phyloP scores from a whole-genome alignment of 2,797 vertebrate species.

The Halcyon badia region DNA sequence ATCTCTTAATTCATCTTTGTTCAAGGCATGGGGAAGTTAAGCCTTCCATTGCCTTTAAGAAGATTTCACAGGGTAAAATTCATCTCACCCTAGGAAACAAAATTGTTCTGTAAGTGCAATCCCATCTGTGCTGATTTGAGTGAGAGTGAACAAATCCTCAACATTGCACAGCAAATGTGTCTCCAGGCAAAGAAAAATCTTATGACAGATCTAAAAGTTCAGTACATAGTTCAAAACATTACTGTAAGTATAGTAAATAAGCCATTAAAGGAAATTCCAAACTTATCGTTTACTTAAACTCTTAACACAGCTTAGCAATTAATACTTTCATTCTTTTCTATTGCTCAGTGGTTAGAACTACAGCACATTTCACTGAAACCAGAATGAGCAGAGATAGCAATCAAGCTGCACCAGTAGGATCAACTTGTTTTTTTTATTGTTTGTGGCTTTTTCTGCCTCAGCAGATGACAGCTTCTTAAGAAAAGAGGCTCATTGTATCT shows the following conservation, averaged over 20 bases:
- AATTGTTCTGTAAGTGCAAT: background rate
- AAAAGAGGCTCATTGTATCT: background rate
- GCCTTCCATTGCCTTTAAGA: background rate
- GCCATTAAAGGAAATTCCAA: constrained; percentile 46
- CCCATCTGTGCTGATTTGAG: background rate
- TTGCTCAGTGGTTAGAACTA: background rate
- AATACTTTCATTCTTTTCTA: background rate
- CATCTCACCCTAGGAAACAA: background rate
- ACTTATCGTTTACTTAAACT: constrained; percentile 15
- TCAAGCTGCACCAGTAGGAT: background rate
- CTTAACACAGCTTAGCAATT: constrained; percentile 27
- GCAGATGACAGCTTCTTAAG: background rate
- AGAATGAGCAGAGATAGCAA: background rate
- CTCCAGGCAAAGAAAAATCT: constrained; percentile 54
- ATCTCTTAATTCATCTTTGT: background rate
- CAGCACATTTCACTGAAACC: background rate
- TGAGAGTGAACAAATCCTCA: background rate
- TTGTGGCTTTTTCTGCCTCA: background rate
- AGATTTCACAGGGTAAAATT: background rate
- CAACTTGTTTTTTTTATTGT: background rate
- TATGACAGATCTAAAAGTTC: constrained; percentile 38
- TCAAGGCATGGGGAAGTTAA: background rate
- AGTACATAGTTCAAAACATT: constrained; percentile 36
- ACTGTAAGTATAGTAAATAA: constrained; percentile 40
- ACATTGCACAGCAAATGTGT: background rate